Conservation (phyloP, 1,140 invertebrate species). For the Meloidogyne hapla region DNA sequence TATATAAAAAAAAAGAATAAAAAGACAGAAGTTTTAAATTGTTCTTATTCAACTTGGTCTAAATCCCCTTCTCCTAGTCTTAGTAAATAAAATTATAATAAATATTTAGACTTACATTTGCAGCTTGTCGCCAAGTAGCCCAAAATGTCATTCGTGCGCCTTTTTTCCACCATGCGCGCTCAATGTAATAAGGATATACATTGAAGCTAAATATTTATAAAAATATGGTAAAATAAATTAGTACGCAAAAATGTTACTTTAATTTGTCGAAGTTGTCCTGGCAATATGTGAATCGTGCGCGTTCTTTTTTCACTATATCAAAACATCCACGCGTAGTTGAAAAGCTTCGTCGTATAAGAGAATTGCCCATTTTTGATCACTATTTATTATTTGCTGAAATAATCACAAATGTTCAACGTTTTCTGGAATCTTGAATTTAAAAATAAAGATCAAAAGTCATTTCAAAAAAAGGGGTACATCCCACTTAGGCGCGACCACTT, state of each 20-base stretch:
- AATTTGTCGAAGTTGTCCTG: slow-evolving; percentile 29
- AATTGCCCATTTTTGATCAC: background rate
- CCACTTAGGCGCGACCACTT: too few relatives aligned
- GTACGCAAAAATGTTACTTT: slow-evolving; percentile 38
- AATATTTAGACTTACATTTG: too few relatives aligned
- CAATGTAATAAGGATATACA: slow-evolving; percentile 58
- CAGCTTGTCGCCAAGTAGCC: slow-evolving; percentile 52
- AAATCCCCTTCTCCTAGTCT: too few relatives aligned
- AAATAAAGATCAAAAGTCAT: too few relatives aligned
- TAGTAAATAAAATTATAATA: too few relatives aligned
- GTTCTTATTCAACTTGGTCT: too few relatives aligned
- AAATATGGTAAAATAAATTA: background rate
- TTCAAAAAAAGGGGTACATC: too few relatives aligned
- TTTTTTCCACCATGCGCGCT: slow-evolving; percentile 63
- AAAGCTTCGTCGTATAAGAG: background rate
- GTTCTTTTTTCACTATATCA: background rate
- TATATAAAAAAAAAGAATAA: too few relatives aligned
- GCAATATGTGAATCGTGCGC: slow-evolving; percentile 31
- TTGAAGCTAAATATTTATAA: slow-evolving; percentile 50
- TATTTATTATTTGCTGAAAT: too few relatives aligned
- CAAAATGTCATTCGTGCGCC: slow-evolving; percentile 62
- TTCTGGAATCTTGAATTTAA: too few relatives aligned
- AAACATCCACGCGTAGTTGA: background rate
- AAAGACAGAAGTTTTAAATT: too few relatives aligned
- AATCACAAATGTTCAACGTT: too few relatives aligned